Evolutionary conservation across 2,888 invertebrate genomes (phyloP).

Genomic region (Chaetoderma sp.): DNA sequence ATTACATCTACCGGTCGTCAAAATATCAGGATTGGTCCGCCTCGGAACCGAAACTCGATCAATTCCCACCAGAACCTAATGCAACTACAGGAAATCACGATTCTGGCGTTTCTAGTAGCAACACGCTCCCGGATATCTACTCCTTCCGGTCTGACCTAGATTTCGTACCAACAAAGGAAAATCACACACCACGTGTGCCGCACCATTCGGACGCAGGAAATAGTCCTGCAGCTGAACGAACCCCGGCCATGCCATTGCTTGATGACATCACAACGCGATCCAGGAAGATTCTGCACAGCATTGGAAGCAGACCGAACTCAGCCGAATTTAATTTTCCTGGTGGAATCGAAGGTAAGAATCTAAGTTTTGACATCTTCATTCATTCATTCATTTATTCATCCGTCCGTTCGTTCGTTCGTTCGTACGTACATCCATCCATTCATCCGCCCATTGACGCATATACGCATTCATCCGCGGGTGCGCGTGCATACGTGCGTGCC

Average conservation of each 20-base stretch:
- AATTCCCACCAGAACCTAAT: background rate
- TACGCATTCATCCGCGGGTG: too few species aligned
- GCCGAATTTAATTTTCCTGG: constrained; percentile 57
- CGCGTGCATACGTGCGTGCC: too few species aligned
- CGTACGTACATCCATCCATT: too few species aligned
- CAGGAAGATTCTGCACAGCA: constrained; percentile 69
- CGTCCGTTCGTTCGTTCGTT: too few species aligned
- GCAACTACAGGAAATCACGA: constrained; percentile 29
- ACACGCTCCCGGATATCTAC: constrained; percentile 57
- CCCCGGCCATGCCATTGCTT: constrained; percentile 74
- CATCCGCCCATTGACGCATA: too few species aligned
- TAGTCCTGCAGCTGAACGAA: constrained; percentile 58
- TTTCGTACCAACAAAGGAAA: constrained; percentile 67
- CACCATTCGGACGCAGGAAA: constrained; percentile 69
- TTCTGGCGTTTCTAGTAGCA: constrained; percentile 50
- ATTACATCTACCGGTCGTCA: background rate
- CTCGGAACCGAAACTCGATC: background rate
- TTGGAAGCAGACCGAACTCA: constrained; percentile 60
- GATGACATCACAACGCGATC: constrained; percentile 74
- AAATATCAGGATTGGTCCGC: constrained; percentile 1
- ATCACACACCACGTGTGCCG: constrained; percentile 48
- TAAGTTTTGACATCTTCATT: too few species aligned
- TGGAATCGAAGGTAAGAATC: constrained; percentile 56
- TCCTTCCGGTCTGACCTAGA: constrained; percentile 48
- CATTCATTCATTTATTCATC: too few species aligned